Evolutionary conservation across 2,888 invertebrate genomes (phyloP).

Genomic region (Acholoe squamosa): DNA sequence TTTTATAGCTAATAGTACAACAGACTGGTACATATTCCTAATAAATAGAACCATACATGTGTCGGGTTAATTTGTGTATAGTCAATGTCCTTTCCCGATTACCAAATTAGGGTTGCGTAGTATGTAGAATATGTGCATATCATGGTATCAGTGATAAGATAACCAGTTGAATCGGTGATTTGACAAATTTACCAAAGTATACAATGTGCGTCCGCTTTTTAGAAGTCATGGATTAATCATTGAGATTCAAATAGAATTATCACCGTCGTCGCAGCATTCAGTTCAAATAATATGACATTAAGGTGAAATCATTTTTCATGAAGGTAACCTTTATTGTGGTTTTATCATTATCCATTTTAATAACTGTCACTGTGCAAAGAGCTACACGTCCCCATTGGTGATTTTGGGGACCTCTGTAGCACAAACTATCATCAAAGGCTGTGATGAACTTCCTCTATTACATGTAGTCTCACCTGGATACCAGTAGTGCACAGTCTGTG

Average conservation of each 20-base stretch:
- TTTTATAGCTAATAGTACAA: not conserved
- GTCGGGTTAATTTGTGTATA: not conserved
- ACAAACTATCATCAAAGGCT: constrained; percentile 55
- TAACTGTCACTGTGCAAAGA: constrained; percentile 35
- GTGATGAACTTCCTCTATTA: constrained; percentile 34
- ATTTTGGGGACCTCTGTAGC: not conserved
- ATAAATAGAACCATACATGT: not conserved
- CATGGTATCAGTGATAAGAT: not conserved
- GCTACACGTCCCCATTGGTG: not conserved
- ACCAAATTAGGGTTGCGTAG: not conserved
- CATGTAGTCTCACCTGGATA: not conserved
- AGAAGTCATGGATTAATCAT: no score
- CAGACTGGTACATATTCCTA: constrained; percentile 16
- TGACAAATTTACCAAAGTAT: not conserved
- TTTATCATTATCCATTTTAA: not conserved
- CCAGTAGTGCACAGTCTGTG: constrained; percentile 21
- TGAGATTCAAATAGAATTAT: not conserved
- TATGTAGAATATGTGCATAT: constrained; percentile 50
- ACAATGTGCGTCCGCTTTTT: no score
- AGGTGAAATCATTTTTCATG: not conserved
- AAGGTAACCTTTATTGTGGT: not conserved
- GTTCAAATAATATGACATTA: not conserved
- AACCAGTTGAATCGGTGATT: not conserved
- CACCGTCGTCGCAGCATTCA: not conserved
- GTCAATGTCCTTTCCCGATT: not conserved